phyloP scores from a whole-genome alignment of 2,113 vertebrate species.

The Microtus ochrogaster region DNA sequence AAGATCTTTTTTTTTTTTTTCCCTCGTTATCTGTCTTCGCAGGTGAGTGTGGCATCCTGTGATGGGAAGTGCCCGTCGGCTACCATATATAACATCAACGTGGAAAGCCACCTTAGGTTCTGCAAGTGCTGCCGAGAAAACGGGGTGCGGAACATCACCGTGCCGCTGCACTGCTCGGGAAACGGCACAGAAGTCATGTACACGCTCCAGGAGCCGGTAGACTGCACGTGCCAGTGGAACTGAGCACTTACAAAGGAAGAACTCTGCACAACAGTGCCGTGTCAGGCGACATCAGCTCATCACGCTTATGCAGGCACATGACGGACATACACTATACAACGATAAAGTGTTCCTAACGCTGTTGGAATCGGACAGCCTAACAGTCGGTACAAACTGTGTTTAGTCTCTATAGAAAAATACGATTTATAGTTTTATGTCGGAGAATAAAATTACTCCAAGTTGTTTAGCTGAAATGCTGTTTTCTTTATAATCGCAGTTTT shows the following conservation, averaged over 20 bases:
- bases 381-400: not conserved
- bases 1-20: not conserved
- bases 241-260: constrained; percentile 78
- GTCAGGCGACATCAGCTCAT: constrained; percentile 27
- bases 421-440: constrained; percentile 54
- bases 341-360: constrained; percentile 12
- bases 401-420: not conserved
- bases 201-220: constrained; percentile 93
- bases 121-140: constrained; percentile 98
- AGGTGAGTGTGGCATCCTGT: constrained; percentile 96
- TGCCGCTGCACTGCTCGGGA: constrained; percentile 94
- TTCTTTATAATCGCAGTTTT: not conserved
- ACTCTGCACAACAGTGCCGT: not conserved
- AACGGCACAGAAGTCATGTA: constrained; percentile 94
- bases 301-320: constrained; percentile 34
- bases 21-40: constrained; percentile 48
- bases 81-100: constrained; percentile 98
- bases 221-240: constrained; percentile 98
- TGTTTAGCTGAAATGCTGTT: constrained; percentile 54
- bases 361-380: not conserved
- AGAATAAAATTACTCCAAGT: constrained; percentile 46
- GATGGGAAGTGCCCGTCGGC: constrained; percentile 98
- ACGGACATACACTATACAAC: constrained; percentile 17
- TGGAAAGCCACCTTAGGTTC: constrained; percentile 97
- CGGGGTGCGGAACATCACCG: constrained; percentile 91